phyloP scores from a whole-genome alignment of 2,888 invertebrate genomes.

The Celastrina argiolus region DNA sequence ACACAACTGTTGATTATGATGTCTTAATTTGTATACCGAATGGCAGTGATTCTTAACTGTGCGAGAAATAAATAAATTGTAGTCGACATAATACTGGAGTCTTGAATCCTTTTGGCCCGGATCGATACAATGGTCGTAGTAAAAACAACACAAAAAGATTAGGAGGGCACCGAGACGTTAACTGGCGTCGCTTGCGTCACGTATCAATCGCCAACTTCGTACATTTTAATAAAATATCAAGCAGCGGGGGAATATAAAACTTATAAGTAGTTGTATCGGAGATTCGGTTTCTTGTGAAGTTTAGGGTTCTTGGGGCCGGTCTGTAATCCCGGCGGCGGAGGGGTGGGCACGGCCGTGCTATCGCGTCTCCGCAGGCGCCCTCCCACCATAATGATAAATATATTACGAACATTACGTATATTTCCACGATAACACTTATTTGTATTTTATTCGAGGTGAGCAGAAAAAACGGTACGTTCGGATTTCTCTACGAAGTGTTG shows the following conservation, averaged over 20 bases:
- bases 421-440: neutral
- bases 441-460: neutral
- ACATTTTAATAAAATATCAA: constrained; percentile 1
- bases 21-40: too few relatives aligned
- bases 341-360: constrained; percentile 59
- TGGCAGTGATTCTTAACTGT: neutral
- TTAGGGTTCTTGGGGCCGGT: constrained; percentile 44
- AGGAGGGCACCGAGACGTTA: neutral
- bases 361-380: constrained; percentile 49
- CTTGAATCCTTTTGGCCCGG: neutral
- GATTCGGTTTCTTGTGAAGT: constrained; percentile 49
- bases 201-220: neutral
- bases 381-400: constrained; percentile 27
- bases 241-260: neutral
- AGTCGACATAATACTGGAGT: too few relatives aligned
- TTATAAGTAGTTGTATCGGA: constrained; percentile 33
- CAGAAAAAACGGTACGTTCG: neutral
- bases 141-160: neutral
- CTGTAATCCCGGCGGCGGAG: constrained; percentile 53
- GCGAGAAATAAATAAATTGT: neutral
- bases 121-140: neutral
- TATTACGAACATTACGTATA: constrained; percentile 7
- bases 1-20: too few relatives aligned
- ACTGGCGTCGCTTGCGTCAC: neutral
- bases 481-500: too few relatives aligned